phyloP scores from a whole-genome alignment of 2,113 vertebrate genomes.

The Nerophis ophidion region DNA sequence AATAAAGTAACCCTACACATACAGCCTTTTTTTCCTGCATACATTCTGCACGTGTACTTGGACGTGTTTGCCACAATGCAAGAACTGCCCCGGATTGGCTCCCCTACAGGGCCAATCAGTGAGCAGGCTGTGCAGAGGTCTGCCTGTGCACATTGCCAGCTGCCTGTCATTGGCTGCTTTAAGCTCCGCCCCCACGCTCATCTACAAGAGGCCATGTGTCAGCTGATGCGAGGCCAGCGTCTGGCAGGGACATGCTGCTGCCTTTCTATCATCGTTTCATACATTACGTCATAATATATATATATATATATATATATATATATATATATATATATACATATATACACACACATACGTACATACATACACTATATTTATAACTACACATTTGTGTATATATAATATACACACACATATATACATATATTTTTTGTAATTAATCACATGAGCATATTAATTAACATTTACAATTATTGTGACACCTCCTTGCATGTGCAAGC shows the following conservation, averaged over 20 bases:
- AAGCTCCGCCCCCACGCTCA: slow-evolving; percentile 11
- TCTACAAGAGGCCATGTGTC: too few species aligned
- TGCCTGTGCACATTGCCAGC: neutral
- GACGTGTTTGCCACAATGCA: slow-evolving; percentile 40
- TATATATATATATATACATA: too few species aligned
- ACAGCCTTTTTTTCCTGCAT: slow-evolving; percentile 7
- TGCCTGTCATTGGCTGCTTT: neutral
- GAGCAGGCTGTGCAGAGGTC: neutral
- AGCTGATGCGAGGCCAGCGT: slow-evolving; percentile 23
- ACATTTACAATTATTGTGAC: too few species aligned
- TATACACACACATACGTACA: too few species aligned
- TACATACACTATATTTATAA: too few species aligned
- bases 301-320: too few species aligned
- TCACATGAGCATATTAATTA: too few species aligned
- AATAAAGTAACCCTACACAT: neutral
- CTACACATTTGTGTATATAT: too few species aligned
- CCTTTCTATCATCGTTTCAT: neutral
- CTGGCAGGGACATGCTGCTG: neutral
- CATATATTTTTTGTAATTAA: too few species aligned
- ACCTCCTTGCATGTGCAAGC: too few species aligned
- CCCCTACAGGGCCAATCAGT: slow-evolving; percentile 41
- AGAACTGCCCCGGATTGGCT: slow-evolving; percentile 50
- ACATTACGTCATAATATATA: neutral
- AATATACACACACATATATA: too few species aligned
- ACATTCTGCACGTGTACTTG: slow-evolving; percentile 59